phyloP scores from a whole-genome alignment of 2,113 vertebrate species.

The Petrocephalus zakoni region DNA sequence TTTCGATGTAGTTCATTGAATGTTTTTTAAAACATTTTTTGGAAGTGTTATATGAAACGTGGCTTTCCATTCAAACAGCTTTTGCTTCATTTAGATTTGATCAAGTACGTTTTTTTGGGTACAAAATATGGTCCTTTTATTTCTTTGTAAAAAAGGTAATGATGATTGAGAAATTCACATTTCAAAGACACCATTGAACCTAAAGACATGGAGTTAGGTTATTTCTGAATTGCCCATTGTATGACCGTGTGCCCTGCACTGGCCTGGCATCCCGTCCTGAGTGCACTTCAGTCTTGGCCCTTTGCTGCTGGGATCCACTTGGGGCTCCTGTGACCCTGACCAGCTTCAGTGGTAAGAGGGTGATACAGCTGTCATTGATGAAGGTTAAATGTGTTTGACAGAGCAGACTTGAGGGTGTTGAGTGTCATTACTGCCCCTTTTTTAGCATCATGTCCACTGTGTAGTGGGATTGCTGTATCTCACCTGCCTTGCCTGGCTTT shows the following conservation, averaged over 20 bases:
- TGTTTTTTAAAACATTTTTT: not conserved
- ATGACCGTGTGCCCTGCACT: not conserved
- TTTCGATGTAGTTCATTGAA: not conserved
- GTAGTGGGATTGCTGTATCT: not conserved
- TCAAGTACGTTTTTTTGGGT: not conserved
- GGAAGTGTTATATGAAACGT: not conserved
- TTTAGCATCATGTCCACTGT: not conserved
- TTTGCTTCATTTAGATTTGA: not conserved
- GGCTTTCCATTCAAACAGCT: not conserved
- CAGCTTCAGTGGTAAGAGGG: not conserved
- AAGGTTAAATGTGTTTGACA: not conserved
- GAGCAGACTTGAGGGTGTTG: not conserved
- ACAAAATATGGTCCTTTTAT: not conserved
- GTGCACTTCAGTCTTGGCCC: not conserved
- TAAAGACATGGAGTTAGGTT: not conserved
- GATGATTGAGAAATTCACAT: too few relatives aligned
- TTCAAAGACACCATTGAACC: not conserved
- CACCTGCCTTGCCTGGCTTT: not conserved
- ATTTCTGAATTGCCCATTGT: not conserved
- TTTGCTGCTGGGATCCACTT: not conserved
- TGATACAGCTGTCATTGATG: not conserved
- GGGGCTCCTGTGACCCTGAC: not conserved
- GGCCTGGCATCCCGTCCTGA: not conserved
- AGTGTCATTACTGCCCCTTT: not conserved
- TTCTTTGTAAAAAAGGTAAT: not conserved